Evolutionary conservation across 2,797 vertebrate species (phyloP), one percentile per base, ranked within the genome.

Genomic region (Rallus crepitans): DNA sequence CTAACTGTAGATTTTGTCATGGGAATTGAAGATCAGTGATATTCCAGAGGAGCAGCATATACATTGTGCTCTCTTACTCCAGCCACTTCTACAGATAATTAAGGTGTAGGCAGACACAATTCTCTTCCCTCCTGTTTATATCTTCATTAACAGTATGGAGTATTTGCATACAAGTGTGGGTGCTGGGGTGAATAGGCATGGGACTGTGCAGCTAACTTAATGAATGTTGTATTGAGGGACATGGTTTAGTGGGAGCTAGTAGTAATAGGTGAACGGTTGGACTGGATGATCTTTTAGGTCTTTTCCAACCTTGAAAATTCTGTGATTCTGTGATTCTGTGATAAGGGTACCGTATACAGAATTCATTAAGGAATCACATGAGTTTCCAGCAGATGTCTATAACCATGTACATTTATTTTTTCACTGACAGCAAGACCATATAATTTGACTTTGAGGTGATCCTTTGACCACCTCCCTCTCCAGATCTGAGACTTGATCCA

Each of bases 31-130:
- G 25, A 78, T 10, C 3, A 40, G 27, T 64, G 13, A 14, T 1
- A 0, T 31, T 71, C 30, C 25, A 28, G 5, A 17, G 11, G 14
- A 31, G 12, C 42, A 3, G 1, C 8, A 45, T 59, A 21, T 6
- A 3, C 15, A 4, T 16, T 82, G 27, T 10, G 64, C 7, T 87
- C 19, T 86, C 16, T 35, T 83, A 24, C 15, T 87, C 24, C 30
- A 72, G 39, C 6, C 14, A 37, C 19, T 13, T 37, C 10, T 31
- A 3, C 6, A 57, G 30, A 17, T 50, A 77, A 72, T 40, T 60
- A 45, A 72, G 11, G 12, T 37, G 15, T 40, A 72, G n/a, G 33
- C 11, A 80, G 35, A 16, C 10, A 28, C 33, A 8, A 7, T 45
- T 53, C 20, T 50, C 16, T 55, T 87, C 10, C 39, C 27, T 89